Base-by-base conservation (phyloP, 2,888 invertebrate species). In the Prosapia bicincta region DNA sequence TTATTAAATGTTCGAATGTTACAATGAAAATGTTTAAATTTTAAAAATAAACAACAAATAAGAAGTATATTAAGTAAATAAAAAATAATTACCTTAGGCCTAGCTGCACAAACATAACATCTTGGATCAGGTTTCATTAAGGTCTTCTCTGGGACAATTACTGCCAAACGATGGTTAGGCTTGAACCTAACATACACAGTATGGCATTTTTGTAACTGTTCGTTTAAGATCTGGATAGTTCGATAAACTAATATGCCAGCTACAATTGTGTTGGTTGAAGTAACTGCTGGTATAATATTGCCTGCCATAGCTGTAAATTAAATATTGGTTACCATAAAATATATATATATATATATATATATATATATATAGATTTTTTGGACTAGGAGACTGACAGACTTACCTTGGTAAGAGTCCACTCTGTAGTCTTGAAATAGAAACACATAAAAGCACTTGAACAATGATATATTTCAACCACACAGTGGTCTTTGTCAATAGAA, bases 231-330 rank as follows among this genome's bases (percentile, higher is more conserved):
- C 74, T 92, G 90, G 80, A 97, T 91, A 0, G 95, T 93, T 78
- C 97, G 93, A 73, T 98, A 87, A 0, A 98, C 96, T 0, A 98
- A 95, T n/a, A 99, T 88, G 0, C 98, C 99, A 0, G 98, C 98
- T 38, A 99, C 94, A 76, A 99, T 95, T 0, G 99, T 99, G 84
- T 99, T 99, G 0, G 99, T 98, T 0, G 99, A 98, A 6, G 99
- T 99, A 83, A 99, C 99, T 0, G 99, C 99, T 7, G 99, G 99
- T 83, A 99, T 98, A 81, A 99, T 99, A 85, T 99, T 99, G 20
- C 99, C 99, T 0, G 99, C 99, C 95, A 99, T 99, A 0, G 99
- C 93, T 93, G 85, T 68, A 84, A 77, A 80, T 78, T 71, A 43
- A 65, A 76, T 1, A 74, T 77, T 32, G 30, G 43, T 38, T 13